A percentile compares a stretch with the other conserved stretches of the same genome.
phyloP scores from a whole-genome alignment of 2,888 invertebrate species.

The Teleogryllus oceanicus region DNA sequence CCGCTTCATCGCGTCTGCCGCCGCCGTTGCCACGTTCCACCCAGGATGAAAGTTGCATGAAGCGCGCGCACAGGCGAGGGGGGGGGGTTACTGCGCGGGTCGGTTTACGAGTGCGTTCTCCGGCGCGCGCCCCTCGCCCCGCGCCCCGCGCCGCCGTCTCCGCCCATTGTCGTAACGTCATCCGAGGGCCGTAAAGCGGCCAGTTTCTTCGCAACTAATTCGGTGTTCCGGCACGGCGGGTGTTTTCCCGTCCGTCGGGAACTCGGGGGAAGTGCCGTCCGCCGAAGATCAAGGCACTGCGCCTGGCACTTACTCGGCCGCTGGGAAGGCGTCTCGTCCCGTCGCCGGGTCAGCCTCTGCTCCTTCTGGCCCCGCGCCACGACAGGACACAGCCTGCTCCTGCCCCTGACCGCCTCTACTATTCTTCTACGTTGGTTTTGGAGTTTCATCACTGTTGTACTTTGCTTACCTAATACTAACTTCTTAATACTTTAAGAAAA shows the following conservation, averaged over 20 bases:
- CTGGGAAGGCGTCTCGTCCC: too few species aligned
- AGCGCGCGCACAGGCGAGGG: not conserved
- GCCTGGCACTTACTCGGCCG: too few species aligned
- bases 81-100: not conserved
- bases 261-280: not conserved
- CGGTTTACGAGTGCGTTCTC: not conserved
- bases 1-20: not conserved
- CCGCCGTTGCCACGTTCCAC: not conserved
- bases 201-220: not conserved
- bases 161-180: conserved; percentile 1
- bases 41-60: not conserved
- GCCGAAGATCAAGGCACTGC: too few species aligned
- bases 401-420: too few species aligned
- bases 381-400: too few species aligned
- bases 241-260: not conserved
- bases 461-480: too few species aligned
- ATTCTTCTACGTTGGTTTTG: too few species aligned
- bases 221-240: not conserved
- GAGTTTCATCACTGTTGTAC: too few species aligned
- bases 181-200: not conserved
- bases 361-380: too few species aligned
- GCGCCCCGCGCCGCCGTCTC: not conserved
- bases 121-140: not conserved
- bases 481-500: too few species aligned
- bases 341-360: too few species aligned